These are phyloP conservation scores for Xenopus laevis DNA, from an alignment of 2,113 vertebrate genomes.

Conservation along the genomic window DNA sequence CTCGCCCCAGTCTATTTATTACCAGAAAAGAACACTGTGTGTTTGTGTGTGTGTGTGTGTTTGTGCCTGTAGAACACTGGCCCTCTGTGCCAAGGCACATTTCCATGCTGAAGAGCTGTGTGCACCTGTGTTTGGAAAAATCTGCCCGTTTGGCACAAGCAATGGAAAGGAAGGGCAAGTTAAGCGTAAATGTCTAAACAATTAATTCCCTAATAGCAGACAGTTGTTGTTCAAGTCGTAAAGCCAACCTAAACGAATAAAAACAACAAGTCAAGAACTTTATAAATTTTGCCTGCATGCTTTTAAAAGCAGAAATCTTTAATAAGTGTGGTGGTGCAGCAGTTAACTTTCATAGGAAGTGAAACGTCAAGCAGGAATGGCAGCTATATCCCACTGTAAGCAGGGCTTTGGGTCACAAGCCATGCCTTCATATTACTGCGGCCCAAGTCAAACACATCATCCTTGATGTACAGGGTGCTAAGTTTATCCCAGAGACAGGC, in stretches of 20 bases:
- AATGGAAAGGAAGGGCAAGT: constrained; percentile 39
- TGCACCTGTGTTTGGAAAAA: constrained; percentile 36
- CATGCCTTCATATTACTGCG: too few species aligned
- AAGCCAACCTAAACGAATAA: constrained; percentile 22
- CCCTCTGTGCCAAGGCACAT: background rate
- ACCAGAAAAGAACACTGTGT: constrained; percentile 10
- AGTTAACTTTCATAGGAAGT: too few species aligned
- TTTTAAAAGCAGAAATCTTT: constrained; percentile 8
- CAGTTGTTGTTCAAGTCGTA: constrained; percentile 9
- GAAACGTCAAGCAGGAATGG: too few species aligned
- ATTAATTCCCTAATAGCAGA: constrained; percentile 7
- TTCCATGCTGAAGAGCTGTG: background rate
- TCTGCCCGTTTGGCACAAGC: constrained; percentile 17
- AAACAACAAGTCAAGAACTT: constrained; percentile 6
- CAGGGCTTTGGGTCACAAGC: too few species aligned
- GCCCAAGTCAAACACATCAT: too few species aligned
- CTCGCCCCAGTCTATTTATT: constrained; percentile 5
- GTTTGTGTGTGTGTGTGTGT: too few species aligned
- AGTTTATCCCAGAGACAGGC: too few species aligned
- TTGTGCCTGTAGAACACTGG: background rate
- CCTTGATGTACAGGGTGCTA: too few species aligned
- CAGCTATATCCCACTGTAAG: too few species aligned
- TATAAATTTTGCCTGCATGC: constrained; percentile 12
- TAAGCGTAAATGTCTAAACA: constrained; percentile 8
- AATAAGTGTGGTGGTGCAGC: too few species aligned